Evolutionary conservation across 2,888 invertebrate genomes (phyloP).

Genomic region (Ennomos quercinarius): DNA sequence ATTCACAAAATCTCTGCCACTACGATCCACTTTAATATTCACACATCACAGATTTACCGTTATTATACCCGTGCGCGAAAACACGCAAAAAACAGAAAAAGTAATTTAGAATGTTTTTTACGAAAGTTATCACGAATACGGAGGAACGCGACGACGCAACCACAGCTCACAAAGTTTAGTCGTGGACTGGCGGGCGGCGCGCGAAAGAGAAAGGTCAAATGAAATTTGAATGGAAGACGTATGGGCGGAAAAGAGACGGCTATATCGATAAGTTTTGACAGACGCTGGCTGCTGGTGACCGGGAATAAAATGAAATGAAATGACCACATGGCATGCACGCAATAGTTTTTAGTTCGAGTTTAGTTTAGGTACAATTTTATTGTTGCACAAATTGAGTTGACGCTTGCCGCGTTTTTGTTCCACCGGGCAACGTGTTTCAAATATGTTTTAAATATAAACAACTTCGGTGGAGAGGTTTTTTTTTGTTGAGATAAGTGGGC

Average conservation of each 20-base stretch:
- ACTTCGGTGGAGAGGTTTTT: slow-evolving; percentile 40
- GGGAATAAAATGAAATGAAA: slow-evolving; percentile 47
- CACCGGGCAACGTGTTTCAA: slow-evolving; percentile 68
- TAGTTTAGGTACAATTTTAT: slow-evolving; percentile 52
- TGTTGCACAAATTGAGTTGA: slow-evolving; percentile 76
- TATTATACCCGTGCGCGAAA: slow-evolving; percentile 37
- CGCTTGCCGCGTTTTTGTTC: slow-evolving; percentile 79
- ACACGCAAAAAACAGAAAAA: slow-evolving; percentile 54
- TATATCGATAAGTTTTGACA: slow-evolving; percentile 55
- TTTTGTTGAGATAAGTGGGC: slow-evolving; percentile 39
- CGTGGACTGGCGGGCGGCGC: slow-evolving; percentile 64
- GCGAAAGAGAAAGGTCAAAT: slow-evolving; percentile 68
- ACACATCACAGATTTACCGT: slow-evolving; percentile 40
- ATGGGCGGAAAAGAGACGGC: slow-evolving; percentile 56
- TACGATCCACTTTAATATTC: slow-evolving; percentile 38
- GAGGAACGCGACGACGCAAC: slow-evolving; percentile 47
- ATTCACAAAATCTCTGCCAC: slow-evolving; percentile 48
- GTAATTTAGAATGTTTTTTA: slow-evolving; percentile 67
- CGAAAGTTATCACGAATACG: slow-evolving; percentile 73
- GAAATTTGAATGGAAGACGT: slow-evolving; percentile 53
- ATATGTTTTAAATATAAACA: slow-evolving; percentile 58
- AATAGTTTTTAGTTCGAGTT: slow-evolving; percentile 58
- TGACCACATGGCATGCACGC: slow-evolving; percentile 82
- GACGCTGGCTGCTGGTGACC: slow-evolving; percentile 60
- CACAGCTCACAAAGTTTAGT: slow-evolving; percentile 42